Evolutionary conservation across 2,888 invertebrate genomes (phyloP).

Genomic region (Troides oblongomaculatus): DNA sequence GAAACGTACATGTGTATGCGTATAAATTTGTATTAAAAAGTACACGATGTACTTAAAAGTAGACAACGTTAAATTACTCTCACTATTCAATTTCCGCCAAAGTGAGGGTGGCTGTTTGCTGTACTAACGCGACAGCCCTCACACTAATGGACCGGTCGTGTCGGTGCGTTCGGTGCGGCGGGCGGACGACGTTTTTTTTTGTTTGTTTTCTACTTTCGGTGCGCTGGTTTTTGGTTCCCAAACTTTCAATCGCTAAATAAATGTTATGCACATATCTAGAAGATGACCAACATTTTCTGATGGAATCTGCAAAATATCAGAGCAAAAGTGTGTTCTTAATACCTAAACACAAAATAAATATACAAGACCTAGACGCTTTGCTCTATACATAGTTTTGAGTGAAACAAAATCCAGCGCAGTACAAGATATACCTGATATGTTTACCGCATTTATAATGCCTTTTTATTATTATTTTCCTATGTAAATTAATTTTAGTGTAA

Average conservation of each 20-base stretch:
- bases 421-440: no score
- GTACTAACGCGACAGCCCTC: slow-evolving; percentile 49
- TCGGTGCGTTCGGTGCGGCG: slow-evolving; percentile 52
- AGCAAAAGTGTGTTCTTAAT: no score
- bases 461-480: no score
- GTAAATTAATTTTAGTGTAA: no score
- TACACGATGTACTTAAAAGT: neutral
- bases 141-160: slow-evolving; percentile 63
- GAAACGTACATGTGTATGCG: neutral
- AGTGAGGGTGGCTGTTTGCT: slow-evolving; percentile 48
- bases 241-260: slow-evolving; percentile 14
- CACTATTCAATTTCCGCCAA: slow-evolving; percentile 41
- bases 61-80: slow-evolving; percentile 11
- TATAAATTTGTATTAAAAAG: neutral
- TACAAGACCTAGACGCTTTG: no score
- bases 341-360: no score
- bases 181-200: slow-evolving; percentile 37
- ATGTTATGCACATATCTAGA: neutral
- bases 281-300: no score
- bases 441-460: no score
- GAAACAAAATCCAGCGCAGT: no score
- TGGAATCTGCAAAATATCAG: no score
- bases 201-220: slow-evolving; percentile 40
- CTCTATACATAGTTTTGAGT: no score
- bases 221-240: slow-evolving; percentile 16